These are phyloP conservation scores for Pollenia amentaria DNA, from an alignment of 2,888 invertebrate genomes.

Conservation along the genomic window DNA sequence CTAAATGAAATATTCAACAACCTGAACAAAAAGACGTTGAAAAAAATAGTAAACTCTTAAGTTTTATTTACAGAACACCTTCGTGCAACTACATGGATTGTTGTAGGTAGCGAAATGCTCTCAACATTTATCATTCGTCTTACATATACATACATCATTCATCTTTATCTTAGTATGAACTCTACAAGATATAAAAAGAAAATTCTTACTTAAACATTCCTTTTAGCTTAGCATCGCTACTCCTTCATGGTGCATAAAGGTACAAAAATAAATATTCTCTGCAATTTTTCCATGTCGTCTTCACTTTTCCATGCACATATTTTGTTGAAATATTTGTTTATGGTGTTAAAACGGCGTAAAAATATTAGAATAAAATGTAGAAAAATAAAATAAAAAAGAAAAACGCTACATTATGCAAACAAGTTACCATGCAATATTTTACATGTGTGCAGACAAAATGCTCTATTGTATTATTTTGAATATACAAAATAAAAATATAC, in stretches of 20 bases:
- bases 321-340: conserved; percentile 42
- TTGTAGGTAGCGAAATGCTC: background rate
- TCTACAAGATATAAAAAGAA: conserved; percentile 3
- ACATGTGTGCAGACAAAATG: conserved; percentile 19
- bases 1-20: conserved; percentile 18
- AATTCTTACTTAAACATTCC: conserved; percentile 19
- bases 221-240: conserved; percentile 1
- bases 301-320: background rate
- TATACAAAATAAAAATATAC: background rate
- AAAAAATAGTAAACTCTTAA: background rate
- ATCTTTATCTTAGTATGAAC: background rate
- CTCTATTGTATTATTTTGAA: background rate
- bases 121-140: conserved; percentile 7
- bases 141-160: background rate
- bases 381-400: background rate
- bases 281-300: conserved; percentile 33
- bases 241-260: conserved; percentile 10
- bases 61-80: background rate
- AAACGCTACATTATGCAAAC: conserved; percentile 9
- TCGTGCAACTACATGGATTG: background rate
- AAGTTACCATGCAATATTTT: conserved; percentile 29
- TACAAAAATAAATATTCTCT: conserved; percentile 8
- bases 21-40: background rate
- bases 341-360: conserved; percentile 35
- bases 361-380: background rate